phyloP scores from a whole-genome alignment of 2,797 vertebrate genomes.

The Fringilla coelebs region DNA sequence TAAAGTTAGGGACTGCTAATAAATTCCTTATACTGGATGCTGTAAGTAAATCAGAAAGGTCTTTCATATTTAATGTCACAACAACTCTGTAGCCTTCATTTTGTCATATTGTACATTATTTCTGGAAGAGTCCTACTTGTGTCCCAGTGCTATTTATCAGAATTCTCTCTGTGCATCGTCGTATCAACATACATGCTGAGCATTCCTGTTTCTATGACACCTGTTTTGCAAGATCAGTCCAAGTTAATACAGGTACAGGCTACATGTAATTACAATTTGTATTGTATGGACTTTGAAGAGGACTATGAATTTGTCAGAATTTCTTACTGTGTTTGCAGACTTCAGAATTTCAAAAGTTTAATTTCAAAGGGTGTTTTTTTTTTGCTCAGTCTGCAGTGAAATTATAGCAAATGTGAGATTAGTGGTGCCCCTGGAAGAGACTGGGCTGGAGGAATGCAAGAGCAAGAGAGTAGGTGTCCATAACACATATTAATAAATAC shows the following conservation, averaged over 20 bases:
- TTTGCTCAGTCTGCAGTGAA: neutral
- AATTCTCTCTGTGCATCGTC: neutral
- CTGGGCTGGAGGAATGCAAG: neutral
- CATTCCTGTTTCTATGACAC: neutral
- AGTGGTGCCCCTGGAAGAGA: neutral
- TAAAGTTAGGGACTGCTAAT: slow-evolving; percentile 55
- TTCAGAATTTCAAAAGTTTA: neutral
- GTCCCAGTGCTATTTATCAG: slow-evolving; percentile 37
- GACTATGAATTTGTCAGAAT: neutral
- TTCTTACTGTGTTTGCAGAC: neutral
- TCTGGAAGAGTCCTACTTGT: neutral
- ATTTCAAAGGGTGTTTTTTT: neutral
- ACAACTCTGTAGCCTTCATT: slow-evolving; percentile 38
- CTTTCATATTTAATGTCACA: slow-evolving; percentile 60
- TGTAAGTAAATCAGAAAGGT: slow-evolving; percentile 35
- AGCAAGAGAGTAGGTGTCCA: neutral
- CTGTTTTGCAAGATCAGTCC: neutral
- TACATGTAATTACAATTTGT: neutral
- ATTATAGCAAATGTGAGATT: neutral
- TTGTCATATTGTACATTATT: slow-evolving; percentile 42
- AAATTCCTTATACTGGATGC: slow-evolving; percentile 58
- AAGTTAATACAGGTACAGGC: neutral
- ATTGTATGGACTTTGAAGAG: neutral
- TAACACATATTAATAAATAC: neutral
- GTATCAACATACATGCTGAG: neutral